Conservation (phyloP, 1,140 invertebrate genomes). For the Laupala kohalensis region DNA sequence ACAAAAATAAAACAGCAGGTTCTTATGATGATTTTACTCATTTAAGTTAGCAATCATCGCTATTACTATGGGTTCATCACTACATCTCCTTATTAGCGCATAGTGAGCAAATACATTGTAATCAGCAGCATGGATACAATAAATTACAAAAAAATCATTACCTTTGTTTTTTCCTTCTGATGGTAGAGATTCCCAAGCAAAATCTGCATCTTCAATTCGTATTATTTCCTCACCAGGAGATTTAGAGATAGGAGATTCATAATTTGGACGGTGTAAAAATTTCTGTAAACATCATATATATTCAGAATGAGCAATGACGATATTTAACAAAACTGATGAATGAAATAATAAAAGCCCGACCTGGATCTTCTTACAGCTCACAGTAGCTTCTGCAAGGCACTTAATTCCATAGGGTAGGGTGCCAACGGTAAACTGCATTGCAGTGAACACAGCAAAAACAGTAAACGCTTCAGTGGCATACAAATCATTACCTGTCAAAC, state of each 20-base stretch:
- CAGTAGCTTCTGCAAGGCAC: conserved; percentile 19
- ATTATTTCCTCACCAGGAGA: conserved; percentile 15
- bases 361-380: conserved; percentile 20
- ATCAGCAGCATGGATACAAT: too few relatives aligned
- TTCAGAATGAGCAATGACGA: background rate
- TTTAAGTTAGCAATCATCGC: too few relatives aligned
- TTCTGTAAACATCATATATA: conserved; percentile 11
- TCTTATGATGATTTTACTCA: too few relatives aligned
- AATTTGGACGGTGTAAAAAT: conserved; percentile 18
- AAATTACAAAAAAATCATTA: conserved; percentile 4
- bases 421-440: conserved; percentile 21
- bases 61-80: too few relatives aligned
- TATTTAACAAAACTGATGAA: background rate
- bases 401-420: conserved; percentile 20
- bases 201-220: conserved; percentile 16
- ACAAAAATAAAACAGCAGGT: too few relatives aligned
- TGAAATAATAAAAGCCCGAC: conserved; percentile 9
- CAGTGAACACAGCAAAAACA: conserved; percentile 21
- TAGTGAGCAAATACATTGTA: too few relatives aligned
- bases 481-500: conserved; percentile 18
- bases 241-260: conserved; percentile 14
- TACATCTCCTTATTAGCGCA: too few relatives aligned
- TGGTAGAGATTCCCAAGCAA: conserved; percentile 17
- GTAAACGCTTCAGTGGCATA: conserved; percentile 18
- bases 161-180: background rate